Conservation (phyloP, 2,888 invertebrate species). For the Spialia ferax region DNA sequence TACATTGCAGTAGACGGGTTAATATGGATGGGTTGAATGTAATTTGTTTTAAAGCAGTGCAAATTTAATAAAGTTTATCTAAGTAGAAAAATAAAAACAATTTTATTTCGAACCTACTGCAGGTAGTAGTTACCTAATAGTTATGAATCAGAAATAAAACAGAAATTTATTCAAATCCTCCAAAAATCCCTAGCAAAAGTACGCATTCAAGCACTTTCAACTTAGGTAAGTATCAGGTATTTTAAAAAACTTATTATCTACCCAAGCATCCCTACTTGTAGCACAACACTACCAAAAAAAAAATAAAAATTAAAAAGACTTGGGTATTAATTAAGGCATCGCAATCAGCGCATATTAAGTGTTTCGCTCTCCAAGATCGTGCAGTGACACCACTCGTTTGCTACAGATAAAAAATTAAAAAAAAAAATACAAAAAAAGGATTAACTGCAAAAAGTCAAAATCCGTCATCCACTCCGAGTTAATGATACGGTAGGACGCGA, state of each 20-base stretch:
- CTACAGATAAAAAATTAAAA: conserved; percentile 67
- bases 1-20: no score
- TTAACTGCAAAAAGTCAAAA: conserved; percentile 83
- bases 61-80: no score
- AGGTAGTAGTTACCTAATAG: no score
- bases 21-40: no score
- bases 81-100: no score
- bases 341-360: conserved; percentile 64
- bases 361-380: conserved; percentile 63
- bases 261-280: conserved; percentile 5
- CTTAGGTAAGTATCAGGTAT: not conserved
- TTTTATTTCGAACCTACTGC: no score
- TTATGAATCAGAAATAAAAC: no score
- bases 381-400: conserved; percentile 77
- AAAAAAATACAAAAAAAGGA: conserved; percentile 65
- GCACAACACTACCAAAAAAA: conserved; percentile 24
- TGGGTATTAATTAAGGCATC: conserved; percentile 63
- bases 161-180: not conserved
- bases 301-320: conserved; percentile 43
- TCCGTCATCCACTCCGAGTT: conserved; percentile 84
- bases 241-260: conserved; percentile 4
- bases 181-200: not conserved
- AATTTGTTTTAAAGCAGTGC: no score
- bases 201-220: not conserved
- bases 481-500: conserved; percentile 85